Conservation (phyloP, 2,888 invertebrate genomes). For the Leptinotarsa rubiginosa region DNA sequence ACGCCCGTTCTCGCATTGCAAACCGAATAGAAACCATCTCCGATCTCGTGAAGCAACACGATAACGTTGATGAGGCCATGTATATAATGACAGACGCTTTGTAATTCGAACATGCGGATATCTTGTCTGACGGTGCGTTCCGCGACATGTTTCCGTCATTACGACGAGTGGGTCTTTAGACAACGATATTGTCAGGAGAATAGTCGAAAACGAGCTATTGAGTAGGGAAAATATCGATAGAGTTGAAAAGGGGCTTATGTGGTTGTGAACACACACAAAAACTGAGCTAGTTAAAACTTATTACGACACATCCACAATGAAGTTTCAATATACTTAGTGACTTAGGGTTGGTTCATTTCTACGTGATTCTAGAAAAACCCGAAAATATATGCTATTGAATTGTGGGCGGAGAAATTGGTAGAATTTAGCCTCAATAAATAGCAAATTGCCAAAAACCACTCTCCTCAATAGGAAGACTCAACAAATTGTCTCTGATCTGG, state of each 20-base stretch:
- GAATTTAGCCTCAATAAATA: too few species aligned
- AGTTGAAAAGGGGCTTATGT: background rate
- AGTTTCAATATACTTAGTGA: too few species aligned
- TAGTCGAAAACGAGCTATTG: background rate
- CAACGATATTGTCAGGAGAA: background rate
- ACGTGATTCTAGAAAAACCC: too few species aligned
- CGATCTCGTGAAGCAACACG: background rate
- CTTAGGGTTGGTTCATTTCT: too few species aligned
- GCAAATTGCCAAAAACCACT: too few species aligned
- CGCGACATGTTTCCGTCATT: conserved; percentile 1
- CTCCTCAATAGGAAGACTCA: too few species aligned
- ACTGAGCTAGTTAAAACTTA: too few species aligned
- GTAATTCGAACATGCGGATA: background rate
- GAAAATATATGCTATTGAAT: too few species aligned
- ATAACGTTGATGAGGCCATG: background rate
- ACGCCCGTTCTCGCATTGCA: background rate
- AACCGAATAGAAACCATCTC: background rate
- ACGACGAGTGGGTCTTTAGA: background rate
- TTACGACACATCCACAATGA: too few species aligned
- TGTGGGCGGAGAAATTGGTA: too few species aligned
- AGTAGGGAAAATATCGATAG: background rate
- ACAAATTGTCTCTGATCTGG: too few species aligned
- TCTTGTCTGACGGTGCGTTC: background rate
- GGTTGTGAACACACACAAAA: background rate
- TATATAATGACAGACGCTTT: background rate